A percentile compares a stretch with the other conserved stretches of the same genome.
Evolutionary conservation across 1,140 invertebrate genomes (phyloP).

Genomic region (Campoletis sonorensis): DNA sequence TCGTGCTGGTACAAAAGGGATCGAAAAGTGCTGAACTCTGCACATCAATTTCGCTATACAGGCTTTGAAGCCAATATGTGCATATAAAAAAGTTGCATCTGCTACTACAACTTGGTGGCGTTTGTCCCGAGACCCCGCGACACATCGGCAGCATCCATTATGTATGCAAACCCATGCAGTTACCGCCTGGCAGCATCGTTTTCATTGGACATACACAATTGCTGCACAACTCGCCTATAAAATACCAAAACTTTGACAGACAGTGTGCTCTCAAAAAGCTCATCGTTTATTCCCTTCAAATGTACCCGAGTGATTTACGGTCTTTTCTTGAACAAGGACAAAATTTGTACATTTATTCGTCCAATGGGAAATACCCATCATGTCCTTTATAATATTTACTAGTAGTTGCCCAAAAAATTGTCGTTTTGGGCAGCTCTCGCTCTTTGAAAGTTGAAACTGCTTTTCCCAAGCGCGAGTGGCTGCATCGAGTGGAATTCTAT

Average conservation of each 20-base stretch:
- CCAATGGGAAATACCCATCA: not conserved
- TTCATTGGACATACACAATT: not conserved
- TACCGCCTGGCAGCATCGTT: slow-evolving; percentile 32
- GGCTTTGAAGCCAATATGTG: not conserved
- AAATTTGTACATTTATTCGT: not conserved
- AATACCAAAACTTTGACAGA: slow-evolving; percentile 38
- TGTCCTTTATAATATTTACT: not conserved
- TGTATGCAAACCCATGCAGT: slow-evolving; percentile 43
- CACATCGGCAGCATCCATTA: slow-evolving; percentile 23
- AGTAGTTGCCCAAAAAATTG: not conserved
- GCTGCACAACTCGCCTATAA: not conserved
- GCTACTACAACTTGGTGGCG: not conserved
- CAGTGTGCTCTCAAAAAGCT: slow-evolving; percentile 15
- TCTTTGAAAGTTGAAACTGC: slow-evolving; percentile 32
- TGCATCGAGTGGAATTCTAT: slow-evolving; percentile 18
- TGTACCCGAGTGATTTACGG: not conserved
- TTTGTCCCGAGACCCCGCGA: slow-evolving; percentile 6
- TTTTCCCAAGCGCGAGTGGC: not conserved
- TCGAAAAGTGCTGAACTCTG: too few relatives aligned
- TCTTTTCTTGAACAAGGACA: not conserved
- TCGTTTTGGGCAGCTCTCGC: not conserved
- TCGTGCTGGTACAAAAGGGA: too few relatives aligned
- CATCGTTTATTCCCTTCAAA: not conserved
- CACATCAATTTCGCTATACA: too few relatives aligned
- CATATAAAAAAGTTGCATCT: slow-evolving; percentile 2